Conservation (phyloP, 2,797 vertebrate genomes). For the Geotrypetes seraphini region DNA sequence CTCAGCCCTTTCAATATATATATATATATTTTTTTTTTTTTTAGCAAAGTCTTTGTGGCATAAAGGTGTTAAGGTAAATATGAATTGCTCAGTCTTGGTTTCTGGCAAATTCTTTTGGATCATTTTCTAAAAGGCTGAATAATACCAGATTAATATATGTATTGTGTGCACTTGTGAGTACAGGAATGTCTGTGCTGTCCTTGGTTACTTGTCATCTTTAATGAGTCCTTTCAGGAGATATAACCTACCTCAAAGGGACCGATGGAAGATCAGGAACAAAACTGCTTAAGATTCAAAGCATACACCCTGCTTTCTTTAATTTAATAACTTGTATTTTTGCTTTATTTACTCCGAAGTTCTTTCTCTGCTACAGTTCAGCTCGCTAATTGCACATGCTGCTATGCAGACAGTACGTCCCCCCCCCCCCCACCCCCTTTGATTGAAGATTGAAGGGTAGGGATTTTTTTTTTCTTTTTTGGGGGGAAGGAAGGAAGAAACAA, state of each 20-base stretch:
- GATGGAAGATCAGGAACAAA: constrained; percentile 3
- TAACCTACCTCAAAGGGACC: constrained; percentile 5
- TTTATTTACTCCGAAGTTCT: constrained; percentile 16
- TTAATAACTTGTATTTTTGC: constrained; percentile 13
- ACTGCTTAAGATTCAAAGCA: constrained; percentile 29
- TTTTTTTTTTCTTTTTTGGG: constrained; percentile 11
- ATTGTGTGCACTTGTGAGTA: neutral
- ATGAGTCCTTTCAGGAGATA: constrained; percentile 6
- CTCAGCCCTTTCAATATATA: constrained; percentile 9
- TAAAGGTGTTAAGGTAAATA: constrained; percentile 22
- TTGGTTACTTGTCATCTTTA: constrained; percentile 8
- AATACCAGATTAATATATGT: constrained; percentile 3
- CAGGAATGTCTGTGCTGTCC: constrained; percentile 7
- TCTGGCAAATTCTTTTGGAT: constrained; percentile 17
- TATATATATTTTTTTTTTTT: too few relatives aligned
- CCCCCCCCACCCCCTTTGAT: too few relatives aligned
- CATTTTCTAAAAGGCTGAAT: constrained; percentile 4
- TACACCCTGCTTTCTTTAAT: constrained; percentile 10
- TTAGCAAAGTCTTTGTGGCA: constrained; percentile 18
- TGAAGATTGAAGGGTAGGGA: too few relatives aligned
- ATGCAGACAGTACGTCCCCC: neutral
- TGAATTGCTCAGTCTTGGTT: constrained; percentile 7
- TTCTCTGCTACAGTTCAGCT: constrained; percentile 23
- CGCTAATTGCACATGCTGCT: constrained; percentile 49
- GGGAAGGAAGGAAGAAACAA: constrained; percentile 19